phyloP scores from a whole-genome alignment of 2,113 vertebrate genomes.

The Prietella phreatophila region DNA sequence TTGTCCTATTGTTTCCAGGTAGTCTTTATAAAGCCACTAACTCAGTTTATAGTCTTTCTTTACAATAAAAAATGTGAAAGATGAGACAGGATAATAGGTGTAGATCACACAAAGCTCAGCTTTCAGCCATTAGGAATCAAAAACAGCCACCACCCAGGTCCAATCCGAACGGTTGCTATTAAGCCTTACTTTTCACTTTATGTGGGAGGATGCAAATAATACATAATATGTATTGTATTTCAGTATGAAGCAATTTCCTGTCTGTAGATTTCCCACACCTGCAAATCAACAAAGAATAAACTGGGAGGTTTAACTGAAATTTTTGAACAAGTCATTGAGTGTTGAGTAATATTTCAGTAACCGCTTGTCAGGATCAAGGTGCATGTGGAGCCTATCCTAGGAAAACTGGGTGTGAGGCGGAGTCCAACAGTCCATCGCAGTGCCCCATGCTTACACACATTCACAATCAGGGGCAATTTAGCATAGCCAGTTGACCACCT shows the following conservation, averaged over 20 bases:
- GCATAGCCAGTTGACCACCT: not conserved
- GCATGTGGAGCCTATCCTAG: not conserved
- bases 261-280: not conserved
- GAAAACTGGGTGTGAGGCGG: not conserved
- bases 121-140: constrained; percentile 6
- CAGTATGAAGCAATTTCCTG: not conserved
- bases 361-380: not conserved
- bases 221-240: not conserved
- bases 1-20: not conserved
- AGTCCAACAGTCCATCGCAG: not conserved
- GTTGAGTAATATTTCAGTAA: not conserved
- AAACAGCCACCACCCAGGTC: constrained; percentile 24
- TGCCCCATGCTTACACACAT: not conserved
- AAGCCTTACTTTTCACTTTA: not conserved
- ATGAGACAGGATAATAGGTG: constrained; percentile 4
- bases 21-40: constrained; percentile 6
- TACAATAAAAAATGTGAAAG: constrained; percentile 7
- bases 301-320: not conserved
- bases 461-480: not conserved
- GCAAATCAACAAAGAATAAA: not conserved
- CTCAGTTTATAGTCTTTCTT: not conserved
- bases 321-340: not conserved
- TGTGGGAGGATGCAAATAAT: not conserved
- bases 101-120: constrained; percentile 13
- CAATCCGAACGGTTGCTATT: not conserved